Evolutionary conservation across 2,888 invertebrate genomes (phyloP), one percentile per base, ranked within the genome.

Genomic region (Scelioninae gen. 2): DNA sequence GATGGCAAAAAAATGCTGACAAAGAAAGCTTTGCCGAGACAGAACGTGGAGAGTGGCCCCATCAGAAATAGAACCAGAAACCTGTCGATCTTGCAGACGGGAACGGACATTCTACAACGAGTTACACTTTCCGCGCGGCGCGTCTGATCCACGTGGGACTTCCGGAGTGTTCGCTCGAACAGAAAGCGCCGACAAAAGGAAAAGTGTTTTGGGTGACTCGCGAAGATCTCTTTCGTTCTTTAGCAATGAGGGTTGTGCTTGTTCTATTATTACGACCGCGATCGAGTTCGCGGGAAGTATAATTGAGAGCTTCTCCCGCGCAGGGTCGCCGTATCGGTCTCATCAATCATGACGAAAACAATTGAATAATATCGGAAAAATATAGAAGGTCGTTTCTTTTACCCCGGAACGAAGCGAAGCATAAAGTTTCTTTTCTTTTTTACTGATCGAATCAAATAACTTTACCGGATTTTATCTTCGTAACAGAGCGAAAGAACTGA

Each of bases 41-140:
- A 50, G 57, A 16, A 57, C 18, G 61, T 9, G 10, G 13, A 41
- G 45, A 57, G 50, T 64, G 63, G 55, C 48, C 58, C 41, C 33
- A 41, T 65, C 61, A 61, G 61, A 74, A 73, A 67, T 48, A 63
- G 72, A 69, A 68, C 71, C 68, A 73, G 73, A 77, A 79, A 79
- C 76, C 81, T 81, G 83, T 83, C 83, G 80, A 82, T 83, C 79
- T 76, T 33, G 58, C 61, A 69, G 78, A 82, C 75, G 71, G 75
- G 73, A 80, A 78, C 78, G 81, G 82, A 83, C 82, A 79, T 83
- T 80, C 80, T 78, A 81, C 83, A 82, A 81, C 83, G 79, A 81
- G 81, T 80, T 81, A 83, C 80, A 82, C 82, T 82, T 83, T 82
- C 78, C 78, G 76, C 77, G 58, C 72, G 70, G 79, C 75, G 78